Base-by-base conservation (phyloP, 2,888 invertebrate species). In the Odontocerum albicorne region DNA sequence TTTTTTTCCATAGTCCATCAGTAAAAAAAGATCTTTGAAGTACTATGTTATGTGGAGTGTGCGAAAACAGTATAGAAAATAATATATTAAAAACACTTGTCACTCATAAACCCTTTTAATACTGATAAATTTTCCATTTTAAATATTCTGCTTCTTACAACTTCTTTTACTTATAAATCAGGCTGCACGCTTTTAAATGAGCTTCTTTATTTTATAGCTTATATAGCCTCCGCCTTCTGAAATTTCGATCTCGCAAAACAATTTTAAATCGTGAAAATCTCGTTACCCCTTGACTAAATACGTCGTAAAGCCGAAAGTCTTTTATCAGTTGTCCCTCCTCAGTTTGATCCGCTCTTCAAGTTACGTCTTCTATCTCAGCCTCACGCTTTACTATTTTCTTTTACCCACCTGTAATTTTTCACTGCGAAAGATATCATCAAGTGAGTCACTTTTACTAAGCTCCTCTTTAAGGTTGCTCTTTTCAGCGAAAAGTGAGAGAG, bases 261-360 rank as follows among this genome's bases (percentile, higher is more conserved):
- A 59, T 59, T 59, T 56, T 45, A 53, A 59, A 59, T 59, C 59
- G 53, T 49, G 49, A 33, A 53, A 49, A 59, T 59, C 59, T 59
- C 59, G 56, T 59, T 59, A 59, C 53, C 56, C 53, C 46, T 56
- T 56, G 59, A 59, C 56, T 59, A 56, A 59, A 59, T 59, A 53
- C 53, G 56, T 56, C 59, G 59, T 59, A 59, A 59, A 56, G 53
- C 56, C 53, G 53, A 56, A 53, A 59, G 53, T 50, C 52, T 56
- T 59, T 59, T 59, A 59, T 59, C 59, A 59, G 56, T 46, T 56
- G 59, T 56, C 59, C 59, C 55, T 59, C 49, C 56, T 59, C 54
- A 49, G 50, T 54, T 31, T 45, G 50, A 54, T 17, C 50, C 43
- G 53, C 54, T 49, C 45, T 33, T 36, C 13, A 38, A 15, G 39